phyloP scores from a whole-genome alignment of 2,888 invertebrate genomes.

The Drosophila recens region DNA sequence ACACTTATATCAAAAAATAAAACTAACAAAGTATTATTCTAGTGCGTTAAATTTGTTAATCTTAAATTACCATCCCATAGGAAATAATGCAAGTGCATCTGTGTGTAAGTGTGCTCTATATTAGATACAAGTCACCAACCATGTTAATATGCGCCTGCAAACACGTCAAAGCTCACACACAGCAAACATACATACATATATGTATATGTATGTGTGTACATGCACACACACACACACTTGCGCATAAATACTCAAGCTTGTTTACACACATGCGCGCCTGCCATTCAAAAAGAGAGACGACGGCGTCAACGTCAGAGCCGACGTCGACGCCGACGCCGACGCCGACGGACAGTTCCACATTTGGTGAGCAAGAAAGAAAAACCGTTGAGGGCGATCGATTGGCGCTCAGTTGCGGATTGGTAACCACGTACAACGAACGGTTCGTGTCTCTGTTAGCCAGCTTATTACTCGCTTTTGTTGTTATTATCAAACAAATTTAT shows the following conservation, averaged over 20 bases:
- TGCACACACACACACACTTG: slow-evolving; percentile 23
- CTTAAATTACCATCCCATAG: not conserved
- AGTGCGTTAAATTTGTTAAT: not conserved
- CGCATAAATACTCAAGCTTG: slow-evolving; percentile 26
- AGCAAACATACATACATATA: not conserved
- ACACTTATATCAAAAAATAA: not conserved
- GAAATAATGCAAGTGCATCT: not conserved
- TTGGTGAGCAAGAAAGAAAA: slow-evolving; percentile 64
- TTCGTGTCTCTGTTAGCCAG: slow-evolving; percentile 35
- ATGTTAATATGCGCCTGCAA: slow-evolving; percentile 34
- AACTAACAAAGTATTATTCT: not conserved
- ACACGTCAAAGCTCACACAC: slow-evolving; percentile 42
- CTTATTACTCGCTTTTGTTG: slow-evolving; percentile 9
- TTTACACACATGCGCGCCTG: slow-evolving; percentile 61
- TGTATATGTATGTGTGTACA: too few species aligned
- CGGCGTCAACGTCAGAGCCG: slow-evolving; percentile 12
- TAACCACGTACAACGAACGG: slow-evolving; percentile 76
- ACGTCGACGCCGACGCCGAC: slow-evolving; percentile 12
- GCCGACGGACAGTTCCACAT: slow-evolving; percentile 25
- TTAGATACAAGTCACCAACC: not conserved
- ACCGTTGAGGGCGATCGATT: slow-evolving; percentile 57
- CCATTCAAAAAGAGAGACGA: slow-evolving; percentile 54
- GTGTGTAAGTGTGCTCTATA: slow-evolving; percentile 7
- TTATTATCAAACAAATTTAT: slow-evolving; percentile 45
- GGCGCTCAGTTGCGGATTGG: slow-evolving; percentile 73